Base-by-base conservation (phyloP, 2,797 vertebrate species). In the Hyperoplus immaculatus region DNA sequence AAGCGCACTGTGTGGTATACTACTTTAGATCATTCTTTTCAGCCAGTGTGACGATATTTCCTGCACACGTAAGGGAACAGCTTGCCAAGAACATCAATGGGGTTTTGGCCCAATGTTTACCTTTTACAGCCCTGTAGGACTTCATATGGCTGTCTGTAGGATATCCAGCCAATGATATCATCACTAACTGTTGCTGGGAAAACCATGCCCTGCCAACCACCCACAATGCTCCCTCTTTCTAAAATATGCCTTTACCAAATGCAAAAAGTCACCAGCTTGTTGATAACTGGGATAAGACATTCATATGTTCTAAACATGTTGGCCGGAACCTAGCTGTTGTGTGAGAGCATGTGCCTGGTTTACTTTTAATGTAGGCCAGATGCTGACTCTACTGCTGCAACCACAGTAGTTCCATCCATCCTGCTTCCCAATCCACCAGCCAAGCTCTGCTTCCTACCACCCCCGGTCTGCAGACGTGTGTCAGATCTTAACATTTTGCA, bases 361-460 rank as follows among this genome's bases (percentile, higher is more conserved):
- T 66, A 69, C 80, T 73, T 89, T 87, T 89, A 77, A 90, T 90
- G 82, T 69, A 82, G 85, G 83, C 88, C 90, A 94, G 92, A 94
- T 84, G 67, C 81, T 95, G 93, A 95, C 90, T 89, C 95, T 91
- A 95, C 93, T 69, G 49, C 88, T 90, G 72, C 84, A 89, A 54
- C 94, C 91, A 64, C 94, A 92, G 88, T 77, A 92, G 93, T 92
- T 93, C 88, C 92, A 92, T 93, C 92, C 90, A 92, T 93, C 91
- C 88, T 89, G 88, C 80, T 78, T 77, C 89, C 81, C 81, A 55
- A 70, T 78, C 79, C 63, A 39, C 79, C 84, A 81, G 89, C 92
- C 91, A 93, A 89, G 70, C 79, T 67, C 83, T 60, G 91, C 92
- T 94, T 94, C 93, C 92, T 92, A 87, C 68, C 85, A 92, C 84